Base-by-base conservation (phyloP, 2,113 vertebrate species). In the Dicentrarchus labrax region DNA sequence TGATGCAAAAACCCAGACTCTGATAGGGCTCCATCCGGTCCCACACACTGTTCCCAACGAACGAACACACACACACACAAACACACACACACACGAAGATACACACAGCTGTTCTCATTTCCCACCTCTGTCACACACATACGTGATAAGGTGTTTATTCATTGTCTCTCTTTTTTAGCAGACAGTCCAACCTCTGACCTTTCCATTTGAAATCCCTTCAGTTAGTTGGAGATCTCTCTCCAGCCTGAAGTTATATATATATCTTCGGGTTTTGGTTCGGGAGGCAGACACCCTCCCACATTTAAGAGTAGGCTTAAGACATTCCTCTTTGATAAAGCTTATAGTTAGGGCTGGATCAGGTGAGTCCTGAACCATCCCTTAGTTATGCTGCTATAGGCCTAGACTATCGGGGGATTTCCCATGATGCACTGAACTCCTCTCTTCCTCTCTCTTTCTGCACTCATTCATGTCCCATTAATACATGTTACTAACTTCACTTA, bases 21-120 rank as follows among this genome's bases (percentile, higher is more conserved):
- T 86, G 91, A 92, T 90, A 89, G 85, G 54, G 47, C 76, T 85
- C 54, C 80, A 89, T 91, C 93, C 90, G 90, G 88, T 93, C 84
- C 75, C 88, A 81, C 84, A 86, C 76, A 82, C 74, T 62, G 50
- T 78, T 82, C 56, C 81, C 76, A 85, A 66, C 50, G 0, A 68
- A 74, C 57, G 2, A 76, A 11, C 85, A 89, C 76, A 84, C 71
- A 50, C 76, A 75, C 57, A 36, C 43, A 45, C n/a, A 87, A 12
- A 72, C 6, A 82, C 76, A 11, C 84, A 89, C 78, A 84, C 70
- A 48, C 76, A 75, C 51, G 3, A 30, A 30, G n/a, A 53, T 22
- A 84, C 19, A 73, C 48, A 43, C 30, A 66, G 47, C 4, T 87
- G 72, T 86, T 88, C 85, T 92, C 72, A 83, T 86, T 89, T 84